These are phyloP conservation scores for Drosophila pseudotakahashii DNA, from an alignment of 2,888 invertebrate genomes.

Conservation along the genomic window DNA sequence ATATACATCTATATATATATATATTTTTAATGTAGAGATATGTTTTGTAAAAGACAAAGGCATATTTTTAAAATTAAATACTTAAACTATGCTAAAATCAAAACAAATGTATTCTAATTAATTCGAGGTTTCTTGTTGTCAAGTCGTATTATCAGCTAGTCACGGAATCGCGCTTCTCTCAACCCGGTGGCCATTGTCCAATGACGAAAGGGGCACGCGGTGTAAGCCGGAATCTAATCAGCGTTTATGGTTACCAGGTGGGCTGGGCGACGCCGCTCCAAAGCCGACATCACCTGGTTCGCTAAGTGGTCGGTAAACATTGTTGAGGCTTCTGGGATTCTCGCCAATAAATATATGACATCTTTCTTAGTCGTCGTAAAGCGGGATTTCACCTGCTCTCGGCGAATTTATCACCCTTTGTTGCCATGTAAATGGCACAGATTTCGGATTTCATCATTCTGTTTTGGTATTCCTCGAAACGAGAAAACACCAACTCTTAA, in stretches of 20 bases:
- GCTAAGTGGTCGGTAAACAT: conserved; percentile 26
- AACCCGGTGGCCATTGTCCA: conserved; percentile 22
- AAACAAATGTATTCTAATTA: conserved; percentile 11
- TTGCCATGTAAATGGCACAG: conserved; percentile 5
- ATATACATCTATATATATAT: conserved; percentile 58
- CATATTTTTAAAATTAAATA: conserved; percentile 77
- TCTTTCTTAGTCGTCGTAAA: conserved; percentile 18
- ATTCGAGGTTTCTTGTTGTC: conserved; percentile 13
- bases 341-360: conserved; percentile 24
- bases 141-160: conserved; percentile 7
- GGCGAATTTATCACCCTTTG: conserved; percentile 33
- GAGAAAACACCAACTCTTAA: neutral
- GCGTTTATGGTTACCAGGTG: conserved; percentile 39
- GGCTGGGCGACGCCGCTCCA: conserved; percentile 31
- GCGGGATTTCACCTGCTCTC: conserved; percentile 30
- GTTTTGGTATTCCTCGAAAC: conserved; percentile 10
- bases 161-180: neutral
- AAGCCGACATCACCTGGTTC: conserved; percentile 17
- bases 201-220: conserved; percentile 21
- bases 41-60: conserved; percentile 76
- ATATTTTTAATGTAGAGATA: conserved; percentile 79
- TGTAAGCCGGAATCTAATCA: conserved; percentile 38
- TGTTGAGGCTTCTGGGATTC: conserved; percentile 21
- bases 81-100: conserved; percentile 52
- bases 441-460: conserved; percentile 32